Percentiles rank a stretch among this genome's conserved stretches.
Evolutionary conservation across 1,140 invertebrate species (phyloP).

Genomic region (Stegodyphus dumicola): DNA sequence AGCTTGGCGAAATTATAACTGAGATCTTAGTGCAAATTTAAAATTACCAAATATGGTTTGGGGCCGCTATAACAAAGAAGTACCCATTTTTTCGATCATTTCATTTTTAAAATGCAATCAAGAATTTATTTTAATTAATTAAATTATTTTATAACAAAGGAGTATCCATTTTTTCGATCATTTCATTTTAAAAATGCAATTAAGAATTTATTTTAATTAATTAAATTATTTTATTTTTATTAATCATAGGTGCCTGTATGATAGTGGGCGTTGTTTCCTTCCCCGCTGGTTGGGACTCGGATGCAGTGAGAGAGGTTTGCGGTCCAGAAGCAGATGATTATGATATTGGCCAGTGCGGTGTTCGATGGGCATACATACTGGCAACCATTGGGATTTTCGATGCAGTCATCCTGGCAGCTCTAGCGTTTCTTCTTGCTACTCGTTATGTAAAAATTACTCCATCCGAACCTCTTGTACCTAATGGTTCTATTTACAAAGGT

Average conservation of each 20-base stretch:
- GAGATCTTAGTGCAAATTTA: too few relatives aligned
- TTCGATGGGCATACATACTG: conserved; percentile 96
- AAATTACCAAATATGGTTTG: too few relatives aligned
- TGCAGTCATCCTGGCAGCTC: conserved; percentile 85
- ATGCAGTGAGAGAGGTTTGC: conserved; percentile 85
- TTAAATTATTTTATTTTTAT: too few relatives aligned
- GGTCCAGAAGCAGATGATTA: conserved; percentile 82
- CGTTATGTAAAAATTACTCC: conserved; percentile 84
- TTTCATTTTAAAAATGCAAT: too few relatives aligned
- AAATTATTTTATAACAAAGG: too few relatives aligned
- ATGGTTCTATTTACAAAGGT: conserved; percentile 73
- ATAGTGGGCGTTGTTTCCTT: conserved; percentile 87
- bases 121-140: too few relatives aligned
- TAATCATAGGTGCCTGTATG: conserved; percentile 79
- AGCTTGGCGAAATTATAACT: too few relatives aligned
- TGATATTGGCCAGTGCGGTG: conserved; percentile 82
- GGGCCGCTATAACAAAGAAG: too few relatives aligned
- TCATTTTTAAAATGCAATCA: too few relatives aligned
- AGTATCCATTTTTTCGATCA: too few relatives aligned
- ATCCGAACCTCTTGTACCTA: conserved; percentile 65
- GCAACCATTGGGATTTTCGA: conserved; percentile 93
- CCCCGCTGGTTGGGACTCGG: conserved; percentile 91
- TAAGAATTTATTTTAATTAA: too few relatives aligned
- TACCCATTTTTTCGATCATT: too few relatives aligned
- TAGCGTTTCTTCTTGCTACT: conserved; percentile 94